Base-by-base conservation (phyloP, 2,113 vertebrate species). In the Pao palembangensis region DNA sequence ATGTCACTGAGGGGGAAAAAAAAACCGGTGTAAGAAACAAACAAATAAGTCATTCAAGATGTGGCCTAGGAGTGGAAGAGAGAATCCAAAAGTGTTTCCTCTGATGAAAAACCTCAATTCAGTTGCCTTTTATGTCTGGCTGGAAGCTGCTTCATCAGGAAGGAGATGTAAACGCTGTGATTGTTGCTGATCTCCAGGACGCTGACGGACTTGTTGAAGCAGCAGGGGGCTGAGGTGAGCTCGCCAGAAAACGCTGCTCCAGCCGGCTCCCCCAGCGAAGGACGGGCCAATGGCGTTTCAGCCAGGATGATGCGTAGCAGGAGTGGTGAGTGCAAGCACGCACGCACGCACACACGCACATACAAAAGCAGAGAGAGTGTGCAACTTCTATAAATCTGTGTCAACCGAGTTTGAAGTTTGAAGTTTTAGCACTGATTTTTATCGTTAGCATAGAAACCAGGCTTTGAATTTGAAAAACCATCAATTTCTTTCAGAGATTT, bases 151-250 rank as follows among this genome's bases (percentile, higher is more conserved):
- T 6, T 28, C 5, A 34, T 55, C 15, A 4, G 0, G 19, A 14
- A 16, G 44, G n/a, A 21, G 1, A 11, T n/a, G 6, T 19, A 49
- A 10, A 20, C 8, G 12, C 42, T 21, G 34, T 10, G 2, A 8
- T 42, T 21, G 56, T 52, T 25, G 58, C 58, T 28, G n/a, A 16
- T 76, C 14, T 73, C 21, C 67, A 91, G 90, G 86, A 89, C 81
- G 0, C 82, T 92, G 73, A 89, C 89, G 12, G 89, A 90, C 58
- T 80, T 92, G 58, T 73, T 92, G 76, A 91, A 92, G 82, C 88
- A 90, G 75, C 87, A 89, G 52, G 88, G 85, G 49, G 78, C 49
- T 16, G 91, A 91, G 51, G 64, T 72, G 70, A 85, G 63, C 65
- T 61, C 81, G 0, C 67, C 75, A 66, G 87, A 89, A 51, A 81